Conservation (phyloP, 2,888 invertebrate genomes). For the Thalpophila matura region DNA sequence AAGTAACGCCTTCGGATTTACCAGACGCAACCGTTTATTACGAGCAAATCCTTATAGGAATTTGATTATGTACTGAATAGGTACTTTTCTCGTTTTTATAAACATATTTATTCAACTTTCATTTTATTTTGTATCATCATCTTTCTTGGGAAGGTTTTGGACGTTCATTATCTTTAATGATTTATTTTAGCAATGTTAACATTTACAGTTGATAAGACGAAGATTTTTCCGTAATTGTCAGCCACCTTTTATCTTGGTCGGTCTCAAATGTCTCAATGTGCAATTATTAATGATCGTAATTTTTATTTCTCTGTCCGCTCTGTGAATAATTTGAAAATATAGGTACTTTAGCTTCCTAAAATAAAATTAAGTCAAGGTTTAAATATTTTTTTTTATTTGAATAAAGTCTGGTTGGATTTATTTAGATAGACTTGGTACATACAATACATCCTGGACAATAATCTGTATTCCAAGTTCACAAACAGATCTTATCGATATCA, state of each 20-base stretch:
- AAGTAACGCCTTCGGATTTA: slow-evolving; percentile 64
- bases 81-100: slow-evolving; percentile 26
- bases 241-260: slow-evolving; percentile 16
- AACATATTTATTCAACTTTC: slow-evolving; percentile 4
- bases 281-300: slow-evolving; percentile 4
- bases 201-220: slow-evolving; percentile 10
- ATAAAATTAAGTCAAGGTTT: slow-evolving; percentile 6
- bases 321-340: no score
- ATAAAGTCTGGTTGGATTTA: no score
- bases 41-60: slow-evolving; percentile 57
- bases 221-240: not conserved
- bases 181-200: not conserved
- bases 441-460: slow-evolving; percentile 34
- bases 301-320: not conserved
- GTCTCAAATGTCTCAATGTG: slow-evolving; percentile 4
- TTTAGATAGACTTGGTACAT: slow-evolving; percentile 2
- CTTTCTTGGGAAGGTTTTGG: not conserved
- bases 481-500: slow-evolving; percentile 59
- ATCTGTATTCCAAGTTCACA: slow-evolving; percentile 67
- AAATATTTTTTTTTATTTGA: no score
- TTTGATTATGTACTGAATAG: slow-evolving; percentile 54
- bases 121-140: not conserved
- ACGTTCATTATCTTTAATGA: not conserved
- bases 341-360: no score
- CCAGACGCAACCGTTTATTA: slow-evolving; percentile 65